Evolutionary conservation across 1,140 invertebrate genomes (phyloP).

Genomic region (Neodiprion lecontei): DNA sequence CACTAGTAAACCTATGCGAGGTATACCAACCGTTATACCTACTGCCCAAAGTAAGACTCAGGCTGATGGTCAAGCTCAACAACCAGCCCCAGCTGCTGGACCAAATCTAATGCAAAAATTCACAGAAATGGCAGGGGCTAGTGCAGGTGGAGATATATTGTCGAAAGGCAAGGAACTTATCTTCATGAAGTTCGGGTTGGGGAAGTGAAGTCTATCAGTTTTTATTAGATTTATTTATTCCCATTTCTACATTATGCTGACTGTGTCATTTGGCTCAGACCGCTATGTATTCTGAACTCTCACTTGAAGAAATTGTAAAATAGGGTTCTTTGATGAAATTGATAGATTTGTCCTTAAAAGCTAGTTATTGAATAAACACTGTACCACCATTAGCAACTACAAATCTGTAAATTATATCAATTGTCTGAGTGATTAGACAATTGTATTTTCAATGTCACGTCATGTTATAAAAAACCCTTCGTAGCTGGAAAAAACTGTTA

Average conservation of each 20-base stretch:
- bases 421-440: no score
- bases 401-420: no score
- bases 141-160: slow-evolving; percentile 81
- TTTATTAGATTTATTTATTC: neutral
- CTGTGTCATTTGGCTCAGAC: neutral
- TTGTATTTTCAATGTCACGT: no score
- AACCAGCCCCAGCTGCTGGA: slow-evolving; percentile 55
- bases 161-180: slow-evolving; percentile 90
- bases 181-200: slow-evolving; percentile 90
- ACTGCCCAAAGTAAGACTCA: slow-evolving; percentile 61
- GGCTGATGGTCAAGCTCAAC: slow-evolving; percentile 54
- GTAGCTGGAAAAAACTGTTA: no score
- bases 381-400: no score
- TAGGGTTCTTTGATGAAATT: neutral
- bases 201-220: slow-evolving; percentile 57
- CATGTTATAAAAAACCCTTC: no score
- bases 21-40: slow-evolving; percentile 68
- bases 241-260: neutral
- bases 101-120: slow-evolving; percentile 84
- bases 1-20: slow-evolving; percentile 55
- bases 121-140: slow-evolving; percentile 76
- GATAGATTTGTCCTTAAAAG: neutral
- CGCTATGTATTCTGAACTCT: neutral
- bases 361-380: no score
- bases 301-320: neutral